Conservation (phyloP, 2,113 vertebrate species). For the Puffinus mauretanicus region DNA sequence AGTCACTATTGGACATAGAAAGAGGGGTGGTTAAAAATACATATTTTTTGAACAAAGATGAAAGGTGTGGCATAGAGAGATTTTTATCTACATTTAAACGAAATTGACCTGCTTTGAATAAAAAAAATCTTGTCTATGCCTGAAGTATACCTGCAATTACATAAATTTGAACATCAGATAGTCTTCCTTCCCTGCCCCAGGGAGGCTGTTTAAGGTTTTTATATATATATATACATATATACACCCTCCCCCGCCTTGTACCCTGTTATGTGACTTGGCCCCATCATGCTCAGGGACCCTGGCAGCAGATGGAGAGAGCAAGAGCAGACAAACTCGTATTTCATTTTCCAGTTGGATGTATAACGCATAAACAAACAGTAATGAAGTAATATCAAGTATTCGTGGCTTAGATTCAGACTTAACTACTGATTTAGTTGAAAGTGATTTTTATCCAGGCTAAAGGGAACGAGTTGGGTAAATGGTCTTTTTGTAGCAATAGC, state of each 20-base stretch:
- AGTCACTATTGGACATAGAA: neutral
- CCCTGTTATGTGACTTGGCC: neutral
- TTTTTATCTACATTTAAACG: neutral
- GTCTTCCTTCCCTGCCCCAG: neutral
- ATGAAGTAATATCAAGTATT: neutral
- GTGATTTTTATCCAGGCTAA: neutral
- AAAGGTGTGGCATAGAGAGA: neutral
- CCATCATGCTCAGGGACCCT: neutral
- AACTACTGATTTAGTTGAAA: neutral
- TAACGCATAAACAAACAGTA: neutral
- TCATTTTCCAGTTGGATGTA: neutral
- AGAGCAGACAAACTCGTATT: neutral
- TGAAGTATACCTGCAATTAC: neutral
- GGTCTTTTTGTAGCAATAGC: neutral
- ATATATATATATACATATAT: too few species aligned
- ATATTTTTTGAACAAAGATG: neutral
- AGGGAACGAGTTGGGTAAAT: neutral
- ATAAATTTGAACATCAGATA: neutral
- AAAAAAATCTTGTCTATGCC: neutral
- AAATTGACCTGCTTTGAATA: neutral
- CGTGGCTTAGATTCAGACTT: neutral
- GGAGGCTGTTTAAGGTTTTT: neutral
- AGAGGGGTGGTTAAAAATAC: neutral
- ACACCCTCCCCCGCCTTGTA: fast-evolving
- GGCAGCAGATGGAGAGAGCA: neutral